Evolutionary conservation across 2,797 vertebrate genomes (phyloP), one percentile per base, ranked within the genome.

Genomic region (Jordanella pulchra): DNA sequence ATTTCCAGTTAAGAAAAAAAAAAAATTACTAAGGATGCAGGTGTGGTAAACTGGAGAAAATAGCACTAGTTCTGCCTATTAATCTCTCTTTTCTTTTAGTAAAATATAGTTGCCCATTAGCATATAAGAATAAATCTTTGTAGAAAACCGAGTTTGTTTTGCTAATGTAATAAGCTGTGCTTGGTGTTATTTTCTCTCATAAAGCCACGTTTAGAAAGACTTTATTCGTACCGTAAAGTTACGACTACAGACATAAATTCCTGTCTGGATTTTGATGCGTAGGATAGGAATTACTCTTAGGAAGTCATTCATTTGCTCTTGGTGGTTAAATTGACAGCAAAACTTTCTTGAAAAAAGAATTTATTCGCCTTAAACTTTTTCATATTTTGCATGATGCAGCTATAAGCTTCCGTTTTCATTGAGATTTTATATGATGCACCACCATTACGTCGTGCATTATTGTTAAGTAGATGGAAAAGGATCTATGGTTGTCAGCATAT

Each of bases 1-100:
- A 25, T 54, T 44, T 61, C 39, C 50, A 71, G 51, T 72, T n/a
- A n/a, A n/a, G n/a, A n/a, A 39, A 39, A 39, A 69, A 66, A 55
- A 28, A n/a, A 65, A 69, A 72, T 14, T 60, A 47, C 23, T 30
- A 12, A 17, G 3, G 6, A 51, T 60, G 63, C 39, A 53, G 0
- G 25, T 15, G 17, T 48, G 56, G 39, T 69, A 23, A 60, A 67
- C 32, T 39, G 21, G 28, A 25, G 12, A 13, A 39, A 18, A 56
- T 2, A 55, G 47, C 23, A 23, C 18, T 4, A 60, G 1, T 67
- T 60, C 27, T 51, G 32, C 23, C 18, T 25, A 55, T 45, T 13
- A 56, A 45, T 45, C 67, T 30, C 25, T 28, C 28, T 21, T 69
- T 69, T 54, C 18, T 45, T 4, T 21, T 15, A 53, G 66, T 69